Base-by-base conservation (phyloP, 2,113 vertebrate genomes). In the Gopherus flavomarginatus region DNA sequence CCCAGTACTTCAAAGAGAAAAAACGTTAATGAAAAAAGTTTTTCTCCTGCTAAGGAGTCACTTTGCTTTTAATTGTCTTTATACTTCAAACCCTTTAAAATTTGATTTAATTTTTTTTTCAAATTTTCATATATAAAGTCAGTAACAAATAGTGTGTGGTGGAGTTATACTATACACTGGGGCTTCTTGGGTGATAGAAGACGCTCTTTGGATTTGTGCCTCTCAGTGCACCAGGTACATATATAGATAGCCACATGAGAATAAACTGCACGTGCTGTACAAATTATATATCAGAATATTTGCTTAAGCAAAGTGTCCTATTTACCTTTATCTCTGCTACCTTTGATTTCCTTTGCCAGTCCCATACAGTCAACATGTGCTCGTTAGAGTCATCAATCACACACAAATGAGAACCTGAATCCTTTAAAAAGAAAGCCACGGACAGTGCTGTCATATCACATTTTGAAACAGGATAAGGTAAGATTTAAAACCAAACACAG, bases 301-400 rank as follows among this genome's bases (percentile, higher is more conserved):
- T 22, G 85, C 14, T 24, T 24, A 2, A 53, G n/a, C 35, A 11
- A 52, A 79, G n/a, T 21, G 31, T 9, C 82, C 78, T 65, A 87
- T 90, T 98, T 98, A 99, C 99, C 99, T 99, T 99, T 98, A 99
- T 99, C 97, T 99, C 99, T 90, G 99, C 99, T 56, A 99, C 98
- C 99, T 99, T 99, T 29, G 99, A 99, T 96, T 99, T 99, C 97
- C 98, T 99, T 97, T 99, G 99, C 99, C 99, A 99, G 86, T 99
- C 99, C 99, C 99, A 99, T 5, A 99, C 99, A 4, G 99, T 99
- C 91, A 99, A 97, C 99, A 99, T 99, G 97, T 99, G 99, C 59
- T 99, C 99, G 16, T 99, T 99, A 87, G 99, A 99, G 97, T 99
- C 99, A 91, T 99, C 99, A 14, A 99, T 98, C 79, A 99, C 99